phyloP scores from a whole-genome alignment of 2,113 vertebrate genomes.

The Hippopotamus amphibius region DNA sequence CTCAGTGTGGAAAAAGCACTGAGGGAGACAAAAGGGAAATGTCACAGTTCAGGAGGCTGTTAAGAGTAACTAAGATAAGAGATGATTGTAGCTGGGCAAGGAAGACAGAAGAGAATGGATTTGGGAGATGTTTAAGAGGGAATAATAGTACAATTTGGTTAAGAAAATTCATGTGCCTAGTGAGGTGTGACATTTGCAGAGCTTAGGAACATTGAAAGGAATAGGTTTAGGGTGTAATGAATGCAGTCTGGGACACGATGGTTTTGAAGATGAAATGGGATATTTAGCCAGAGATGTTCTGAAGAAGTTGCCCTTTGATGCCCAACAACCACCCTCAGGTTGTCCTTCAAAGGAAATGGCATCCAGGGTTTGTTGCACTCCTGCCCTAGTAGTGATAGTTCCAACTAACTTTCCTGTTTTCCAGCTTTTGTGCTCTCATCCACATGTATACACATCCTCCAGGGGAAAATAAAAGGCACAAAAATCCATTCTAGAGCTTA shows the following conservation, averaged over 20 bases:
- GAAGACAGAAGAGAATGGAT: background rate
- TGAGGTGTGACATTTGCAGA: background rate
- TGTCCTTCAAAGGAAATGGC: background rate
- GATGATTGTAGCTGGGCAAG: background rate
- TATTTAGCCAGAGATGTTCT: background rate
- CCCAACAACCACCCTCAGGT: no score
- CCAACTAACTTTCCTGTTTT: background rate
- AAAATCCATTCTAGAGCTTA: background rate
- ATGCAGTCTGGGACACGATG: background rate
- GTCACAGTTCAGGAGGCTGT: background rate
- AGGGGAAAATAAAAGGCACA: background rate
- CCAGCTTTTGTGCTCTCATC: background rate
- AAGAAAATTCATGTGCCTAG: background rate
- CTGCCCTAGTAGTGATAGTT: background rate
- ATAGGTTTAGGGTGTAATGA: no score
- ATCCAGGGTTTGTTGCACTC: background rate
- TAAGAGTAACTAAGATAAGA: background rate
- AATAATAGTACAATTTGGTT: background rate
- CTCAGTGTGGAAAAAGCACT: background rate
- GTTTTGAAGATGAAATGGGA: background rate
- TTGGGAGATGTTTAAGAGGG: background rate
- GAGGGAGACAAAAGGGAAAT: background rate
- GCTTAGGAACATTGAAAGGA: background rate
- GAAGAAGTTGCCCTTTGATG: background rate
- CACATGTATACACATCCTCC: fast-evolving